A percentile compares a stretch with the other conserved stretches of the same genome.
phyloP scores from a whole-genome alignment of 2,113 vertebrate species.

The Odontesthes bonariensis region DNA sequence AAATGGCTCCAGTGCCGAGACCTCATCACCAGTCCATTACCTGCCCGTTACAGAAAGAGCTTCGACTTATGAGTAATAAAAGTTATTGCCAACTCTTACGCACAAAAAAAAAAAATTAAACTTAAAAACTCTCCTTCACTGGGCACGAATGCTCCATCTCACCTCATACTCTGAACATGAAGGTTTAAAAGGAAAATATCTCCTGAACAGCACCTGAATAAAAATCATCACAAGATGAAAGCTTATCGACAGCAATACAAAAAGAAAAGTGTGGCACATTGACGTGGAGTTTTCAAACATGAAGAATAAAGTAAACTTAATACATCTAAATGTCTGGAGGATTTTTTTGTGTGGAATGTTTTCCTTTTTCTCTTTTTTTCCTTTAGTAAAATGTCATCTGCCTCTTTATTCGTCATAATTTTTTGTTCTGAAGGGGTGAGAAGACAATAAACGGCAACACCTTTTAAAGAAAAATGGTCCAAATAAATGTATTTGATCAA shows the following conservation, averaged over 20 bases:
- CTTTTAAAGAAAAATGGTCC: constrained; percentile 12
- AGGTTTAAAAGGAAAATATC: constrained; percentile 61
- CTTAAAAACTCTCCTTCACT: constrained; percentile 53
- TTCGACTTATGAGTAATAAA: constrained; percentile 54
- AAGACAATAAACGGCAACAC: constrained; percentile 5
- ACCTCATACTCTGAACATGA: constrained; percentile 50
- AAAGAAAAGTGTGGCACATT: constrained; percentile 76
- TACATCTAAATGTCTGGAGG: constrained; percentile 78
- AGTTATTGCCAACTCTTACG: constrained; percentile 67
- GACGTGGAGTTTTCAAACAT: constrained; percentile 79
- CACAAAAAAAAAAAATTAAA: constrained; percentile 44
- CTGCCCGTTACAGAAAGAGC: constrained; percentile 64
- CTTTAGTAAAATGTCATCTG: constrained; percentile 23
- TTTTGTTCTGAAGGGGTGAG: constrained; percentile 29
- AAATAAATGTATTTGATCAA: constrained; percentile 43
- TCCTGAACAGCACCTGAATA: constrained; percentile 78
- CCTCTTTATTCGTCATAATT: constrained; percentile 29
- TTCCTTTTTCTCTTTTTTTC: constrained; percentile 61
- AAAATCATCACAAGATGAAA: constrained; percentile 69
- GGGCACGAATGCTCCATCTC: constrained; percentile 70
- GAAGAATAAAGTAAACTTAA: constrained; percentile 74
- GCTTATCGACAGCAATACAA: constrained; percentile 71
- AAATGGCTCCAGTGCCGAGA: constrained; percentile 71
- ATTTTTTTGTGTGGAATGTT: constrained; percentile 80
- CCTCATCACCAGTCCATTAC: constrained; percentile 59